These are phyloP conservation scores for Neodiprion virginianus DNA, from an alignment of 1,140 invertebrate species.

Conservation along the genomic window DNA sequence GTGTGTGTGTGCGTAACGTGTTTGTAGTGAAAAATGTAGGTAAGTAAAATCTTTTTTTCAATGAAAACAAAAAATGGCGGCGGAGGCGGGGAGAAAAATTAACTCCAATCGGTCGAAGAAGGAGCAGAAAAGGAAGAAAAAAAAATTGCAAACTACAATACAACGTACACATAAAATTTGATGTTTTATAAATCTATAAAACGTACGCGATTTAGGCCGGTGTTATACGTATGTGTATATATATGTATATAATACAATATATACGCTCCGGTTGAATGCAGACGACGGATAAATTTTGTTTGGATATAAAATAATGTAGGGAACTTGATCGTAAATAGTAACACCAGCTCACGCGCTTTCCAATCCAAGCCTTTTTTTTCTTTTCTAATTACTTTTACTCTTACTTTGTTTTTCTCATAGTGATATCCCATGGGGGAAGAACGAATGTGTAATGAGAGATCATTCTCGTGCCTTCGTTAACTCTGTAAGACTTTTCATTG, in stretches of 20 bases:
- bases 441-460: not conserved
- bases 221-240: slow-evolving; percentile 12
- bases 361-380: not conserved
- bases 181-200: slow-evolving; percentile 24
- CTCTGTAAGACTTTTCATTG: not conserved
- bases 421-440: not conserved
- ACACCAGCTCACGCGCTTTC: slow-evolving; percentile 23
- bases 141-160: slow-evolving; percentile 13
- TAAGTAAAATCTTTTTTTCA: not conserved
- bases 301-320: slow-evolving; percentile 43
- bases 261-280: slow-evolving; percentile 28
- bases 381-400: not conserved
- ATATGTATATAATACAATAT: slow-evolving; percentile 14
- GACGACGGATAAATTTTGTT: slow-evolving; percentile 36
- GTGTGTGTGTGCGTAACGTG: too few species aligned
- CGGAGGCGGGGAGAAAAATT: slow-evolving; percentile 9
- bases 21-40: too few species aligned
- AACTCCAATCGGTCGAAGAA: too few species aligned
- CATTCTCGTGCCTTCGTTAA: too few species aligned
- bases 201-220: slow-evolving; percentile 7
- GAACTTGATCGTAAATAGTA: slow-evolving; percentile 47
- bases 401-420: not conserved
- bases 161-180: slow-evolving; percentile 25
- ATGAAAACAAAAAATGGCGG: slow-evolving; percentile 17
- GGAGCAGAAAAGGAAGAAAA: not conserved